Percentiles rank a stretch among this genome's conserved stretches.
phyloP scores from a whole-genome alignment of 2,888 invertebrate genomes.

The Aporophyla nigra region DNA sequence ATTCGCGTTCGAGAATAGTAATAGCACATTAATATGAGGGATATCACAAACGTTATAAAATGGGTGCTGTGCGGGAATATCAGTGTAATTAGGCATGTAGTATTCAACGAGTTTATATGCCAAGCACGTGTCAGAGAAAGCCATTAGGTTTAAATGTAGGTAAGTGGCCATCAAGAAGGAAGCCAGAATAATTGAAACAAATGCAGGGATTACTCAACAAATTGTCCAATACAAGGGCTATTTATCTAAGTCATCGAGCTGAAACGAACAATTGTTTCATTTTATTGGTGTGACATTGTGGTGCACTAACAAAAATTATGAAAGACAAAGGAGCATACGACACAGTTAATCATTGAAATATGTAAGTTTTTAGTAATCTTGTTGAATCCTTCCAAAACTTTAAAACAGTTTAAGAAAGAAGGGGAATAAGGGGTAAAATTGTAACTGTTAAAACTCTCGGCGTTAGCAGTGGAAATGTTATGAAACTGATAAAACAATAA shows the following conservation, averaged over 20 bases:
- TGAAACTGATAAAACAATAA: background rate
- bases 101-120: slow-evolving; percentile 79
- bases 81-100: slow-evolving; percentile 72
- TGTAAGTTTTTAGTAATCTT: background rate
- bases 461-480: background rate
- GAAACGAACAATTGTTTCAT: slow-evolving; percentile 81
- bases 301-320: slow-evolving; percentile 37
- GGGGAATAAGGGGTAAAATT: background rate
- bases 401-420: background rate
- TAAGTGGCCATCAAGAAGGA: slow-evolving; percentile 84
- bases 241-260: slow-evolving; percentile 87
- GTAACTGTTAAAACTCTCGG: background rate
- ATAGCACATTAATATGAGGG: slow-evolving; percentile 73
- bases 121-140: slow-evolving; percentile 79
- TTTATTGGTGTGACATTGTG: slow-evolving; percentile 81
- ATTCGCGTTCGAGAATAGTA: slow-evolving; percentile 71
- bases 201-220: slow-evolving; percentile 90
- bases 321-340: slow-evolving; percentile 3
- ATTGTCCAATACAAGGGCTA: slow-evolving; percentile 90
- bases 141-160: slow-evolving; percentile 81
- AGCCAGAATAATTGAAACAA: slow-evolving; percentile 89
- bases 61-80: slow-evolving; percentile 73
- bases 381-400: background rate
- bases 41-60: slow-evolving; percentile 74
- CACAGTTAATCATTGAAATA: background rate